phyloP scores from a whole-genome alignment of 2,113 vertebrate genomes.

The Camelus dromedarius region DNA sequence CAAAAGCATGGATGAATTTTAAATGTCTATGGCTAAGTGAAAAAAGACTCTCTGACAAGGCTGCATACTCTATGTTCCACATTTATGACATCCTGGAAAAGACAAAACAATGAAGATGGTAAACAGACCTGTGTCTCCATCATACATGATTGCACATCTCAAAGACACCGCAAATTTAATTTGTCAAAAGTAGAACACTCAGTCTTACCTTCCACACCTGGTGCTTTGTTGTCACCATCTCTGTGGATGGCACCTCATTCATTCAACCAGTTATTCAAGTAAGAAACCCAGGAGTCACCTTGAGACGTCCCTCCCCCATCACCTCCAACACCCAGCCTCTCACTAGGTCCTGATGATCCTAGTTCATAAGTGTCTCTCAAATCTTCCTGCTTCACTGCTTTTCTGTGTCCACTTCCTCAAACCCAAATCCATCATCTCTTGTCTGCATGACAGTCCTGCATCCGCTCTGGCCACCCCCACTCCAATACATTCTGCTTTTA shows the following conservation, averaged over 20 bases:
- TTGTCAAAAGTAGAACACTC: background rate
- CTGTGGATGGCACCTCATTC: background rate
- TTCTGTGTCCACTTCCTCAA: background rate
- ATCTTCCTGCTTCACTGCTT: background rate
- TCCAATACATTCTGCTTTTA: rapidly evolving
- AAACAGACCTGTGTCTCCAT: background rate
- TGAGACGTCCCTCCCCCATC: background rate
- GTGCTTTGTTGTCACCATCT: background rate
- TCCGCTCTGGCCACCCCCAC: background rate
- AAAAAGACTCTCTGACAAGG: background rate
- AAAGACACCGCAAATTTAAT: background rate
- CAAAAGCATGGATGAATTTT: background rate
- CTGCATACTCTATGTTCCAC: background rate
- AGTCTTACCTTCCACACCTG: background rate
- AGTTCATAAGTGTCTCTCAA: background rate
- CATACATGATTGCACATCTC: background rate
- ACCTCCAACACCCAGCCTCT: background rate
- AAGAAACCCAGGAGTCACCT: background rate
- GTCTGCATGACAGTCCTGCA: no score
- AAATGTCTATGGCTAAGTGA: background rate
- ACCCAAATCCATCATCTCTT: background rate
- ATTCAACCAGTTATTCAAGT: background rate
- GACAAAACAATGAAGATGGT: background rate
- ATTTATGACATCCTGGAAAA: background rate
- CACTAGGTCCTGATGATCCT: no score